Percentiles rank a stretch among this genome's conserved stretches.
phyloP scores from a whole-genome alignment of 2,113 vertebrate genomes.

The Pygoscelis adeliae region DNA sequence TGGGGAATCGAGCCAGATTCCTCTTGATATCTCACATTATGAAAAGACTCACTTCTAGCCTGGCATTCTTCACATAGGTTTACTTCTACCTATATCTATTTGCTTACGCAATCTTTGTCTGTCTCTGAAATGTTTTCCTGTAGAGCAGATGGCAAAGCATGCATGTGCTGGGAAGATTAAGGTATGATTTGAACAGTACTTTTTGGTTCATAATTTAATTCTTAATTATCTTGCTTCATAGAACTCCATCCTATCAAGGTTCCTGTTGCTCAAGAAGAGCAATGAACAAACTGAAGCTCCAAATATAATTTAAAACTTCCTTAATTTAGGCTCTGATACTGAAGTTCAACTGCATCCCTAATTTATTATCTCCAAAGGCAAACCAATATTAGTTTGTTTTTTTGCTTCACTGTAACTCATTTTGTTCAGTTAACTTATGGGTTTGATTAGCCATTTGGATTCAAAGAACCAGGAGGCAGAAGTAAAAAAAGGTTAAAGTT shows the following conservation, averaged over 20 bases:
- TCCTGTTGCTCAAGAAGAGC: not conserved
- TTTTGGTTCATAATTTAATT: not conserved
- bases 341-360: not conserved
- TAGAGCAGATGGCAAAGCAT: not conserved
- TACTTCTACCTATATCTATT: not conserved
- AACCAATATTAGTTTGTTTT: not conserved
- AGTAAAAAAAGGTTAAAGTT: not conserved
- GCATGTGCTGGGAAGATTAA: not conserved
- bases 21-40: not conserved
- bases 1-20: not conserved
- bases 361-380: not conserved
- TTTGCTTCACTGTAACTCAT: not conserved
- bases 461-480: not conserved
- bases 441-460: not conserved
- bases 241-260: not conserved
- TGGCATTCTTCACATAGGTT: not conserved
- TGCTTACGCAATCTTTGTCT: not conserved
- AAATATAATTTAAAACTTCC: not conserved
- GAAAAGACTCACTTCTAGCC: not conserved
- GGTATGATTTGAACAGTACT: not conserved
- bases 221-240: not conserved
- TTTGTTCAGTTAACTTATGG: not conserved
- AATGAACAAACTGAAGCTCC: not conserved
- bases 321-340: not conserved
- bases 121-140: not conserved